Percentiles rank a stretch among this genome's conserved stretches.
Conservation (phyloP, 2,888 invertebrate species). For the Julus scanicus region DNA sequence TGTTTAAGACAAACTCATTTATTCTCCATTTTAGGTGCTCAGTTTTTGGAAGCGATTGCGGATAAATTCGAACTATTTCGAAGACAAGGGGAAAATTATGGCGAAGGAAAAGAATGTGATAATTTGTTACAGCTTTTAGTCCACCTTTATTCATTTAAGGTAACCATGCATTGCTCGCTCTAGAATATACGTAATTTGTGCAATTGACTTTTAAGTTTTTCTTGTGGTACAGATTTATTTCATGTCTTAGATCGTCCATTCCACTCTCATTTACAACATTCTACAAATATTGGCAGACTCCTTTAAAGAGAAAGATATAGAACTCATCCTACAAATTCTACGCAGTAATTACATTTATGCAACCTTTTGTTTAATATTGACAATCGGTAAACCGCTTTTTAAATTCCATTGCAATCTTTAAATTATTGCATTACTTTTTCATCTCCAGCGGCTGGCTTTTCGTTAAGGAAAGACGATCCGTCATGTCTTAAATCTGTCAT, state of each 20-base stretch:
- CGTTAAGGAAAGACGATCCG: conserved; percentile 87
- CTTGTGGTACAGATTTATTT: background rate
- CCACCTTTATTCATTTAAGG: conserved; percentile 89
- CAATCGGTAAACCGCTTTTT: background rate
- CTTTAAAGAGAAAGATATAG: conserved; percentile 82
- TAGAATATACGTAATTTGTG: background rate
- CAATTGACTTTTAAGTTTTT: background rate
- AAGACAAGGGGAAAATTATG: conserved; percentile 66
- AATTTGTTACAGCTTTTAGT: conserved; percentile 82
- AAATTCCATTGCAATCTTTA: background rate
- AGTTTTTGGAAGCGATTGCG: conserved; percentile 81
- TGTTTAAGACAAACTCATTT: background rate
- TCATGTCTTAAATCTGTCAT: conserved; percentile 76
- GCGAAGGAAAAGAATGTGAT: conserved; percentile 82
- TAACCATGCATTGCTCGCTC: conserved; percentile 64
- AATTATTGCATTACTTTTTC: conserved; percentile 50
- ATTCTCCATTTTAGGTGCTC: conserved; percentile 65
- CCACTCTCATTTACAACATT: conserved; percentile 82
- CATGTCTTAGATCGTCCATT: conserved; percentile 75
- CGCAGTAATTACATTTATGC: conserved; percentile 64
- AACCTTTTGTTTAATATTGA: background rate
- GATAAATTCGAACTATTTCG: conserved; percentile 74
- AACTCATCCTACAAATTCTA: conserved; percentile 81
- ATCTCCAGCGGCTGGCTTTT: conserved; percentile 76
- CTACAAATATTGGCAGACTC: conserved; percentile 74